A percentile compares a stretch with the other conserved stretches of the same genome.
Conservation (phyloP, 2,797 vertebrate species). For the Cetoscarus ocellatus region DNA sequence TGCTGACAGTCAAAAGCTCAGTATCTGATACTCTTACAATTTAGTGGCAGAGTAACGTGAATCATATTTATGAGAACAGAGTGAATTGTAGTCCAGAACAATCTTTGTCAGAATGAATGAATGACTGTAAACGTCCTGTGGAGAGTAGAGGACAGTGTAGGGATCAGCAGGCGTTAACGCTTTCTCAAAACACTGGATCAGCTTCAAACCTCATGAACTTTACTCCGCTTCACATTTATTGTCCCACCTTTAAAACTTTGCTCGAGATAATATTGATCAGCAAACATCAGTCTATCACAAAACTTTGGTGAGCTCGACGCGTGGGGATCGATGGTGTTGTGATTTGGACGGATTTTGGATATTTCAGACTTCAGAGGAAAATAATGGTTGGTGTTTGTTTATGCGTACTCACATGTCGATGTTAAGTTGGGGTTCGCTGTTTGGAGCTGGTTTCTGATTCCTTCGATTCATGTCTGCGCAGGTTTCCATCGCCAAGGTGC, state of each 20-base stretch:
- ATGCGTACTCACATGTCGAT: neutral
- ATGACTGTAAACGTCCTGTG: neutral
- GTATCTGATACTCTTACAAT: neutral
- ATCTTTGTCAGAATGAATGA: neutral
- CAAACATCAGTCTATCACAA: neutral
- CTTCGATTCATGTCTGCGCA: slow-evolving; percentile 20
- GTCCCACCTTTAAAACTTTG: slow-evolving; percentile 76
- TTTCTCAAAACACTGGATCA: slow-evolving; percentile 44
- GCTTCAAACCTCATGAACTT: slow-evolving; percentile 70
- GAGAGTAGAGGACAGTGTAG: neutral
- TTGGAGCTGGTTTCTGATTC: slow-evolving; percentile 2
- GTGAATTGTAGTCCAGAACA: neutral
- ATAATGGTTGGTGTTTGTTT: slow-evolving; percentile 62
- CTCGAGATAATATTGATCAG: slow-evolving; percentile 82
- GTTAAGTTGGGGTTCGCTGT: neutral
- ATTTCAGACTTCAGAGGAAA: neutral
- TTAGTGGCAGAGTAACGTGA: neutral
- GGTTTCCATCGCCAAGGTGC: slow-evolving; percentile 73
- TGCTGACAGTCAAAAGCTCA: neutral
- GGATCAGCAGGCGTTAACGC: slow-evolving; percentile 17
- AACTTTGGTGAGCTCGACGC: slow-evolving; percentile 17
- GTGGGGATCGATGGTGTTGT: slow-evolving; percentile 15
- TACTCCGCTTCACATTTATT: slow-evolving; percentile 70
- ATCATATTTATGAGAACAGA: neutral
- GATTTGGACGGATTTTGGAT: slow-evolving; percentile 11